These are phyloP conservation scores for Teleogryllus occipitalis DNA, from an alignment of 1,140 invertebrate genomes.

Conservation along the genomic window DNA sequence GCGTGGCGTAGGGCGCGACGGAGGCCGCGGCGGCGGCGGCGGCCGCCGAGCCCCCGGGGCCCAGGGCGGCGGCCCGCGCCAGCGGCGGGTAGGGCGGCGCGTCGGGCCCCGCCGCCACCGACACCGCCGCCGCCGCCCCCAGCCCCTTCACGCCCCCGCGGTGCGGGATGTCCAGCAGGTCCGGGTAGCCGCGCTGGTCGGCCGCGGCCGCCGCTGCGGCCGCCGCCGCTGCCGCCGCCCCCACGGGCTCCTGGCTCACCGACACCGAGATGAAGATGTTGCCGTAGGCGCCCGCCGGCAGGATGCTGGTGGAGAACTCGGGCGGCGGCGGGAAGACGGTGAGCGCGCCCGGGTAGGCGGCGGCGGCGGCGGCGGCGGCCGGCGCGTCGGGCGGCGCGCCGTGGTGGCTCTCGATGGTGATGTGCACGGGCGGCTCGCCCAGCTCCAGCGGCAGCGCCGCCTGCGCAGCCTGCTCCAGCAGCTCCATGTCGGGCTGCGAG, in stretches of 20 bases:
- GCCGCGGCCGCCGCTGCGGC: too few species aligned
- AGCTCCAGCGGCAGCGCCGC: constrained; percentile 33
- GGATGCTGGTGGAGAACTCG: constrained; percentile 53
- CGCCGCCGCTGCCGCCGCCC: constrained; percentile 8
- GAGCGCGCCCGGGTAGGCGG: constrained; percentile 22
- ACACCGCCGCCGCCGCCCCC: constrained; percentile 37
- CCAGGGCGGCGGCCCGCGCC: constrained; percentile 22
- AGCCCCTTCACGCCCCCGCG: constrained; percentile 32
- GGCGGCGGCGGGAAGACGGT: constrained; percentile 52
- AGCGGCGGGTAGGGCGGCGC: constrained; percentile 23
- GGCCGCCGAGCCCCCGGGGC: constrained; percentile 44
- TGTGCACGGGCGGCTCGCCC: constrained; percentile 57
- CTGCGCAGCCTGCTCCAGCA: constrained; percentile 33
- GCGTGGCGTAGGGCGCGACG: constrained; percentile 48
- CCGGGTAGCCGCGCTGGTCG: constrained; percentile 48
- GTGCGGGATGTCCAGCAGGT: constrained; percentile 62
- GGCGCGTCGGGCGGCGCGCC: not conserved
- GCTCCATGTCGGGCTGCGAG: constrained; percentile 42
- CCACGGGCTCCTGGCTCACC: constrained; percentile 52
- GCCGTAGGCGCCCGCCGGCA: constrained; percentile 51
- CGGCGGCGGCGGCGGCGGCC: not conserved
- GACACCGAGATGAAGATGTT: constrained; percentile 69
- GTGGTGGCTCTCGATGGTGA: constrained; percentile 63
- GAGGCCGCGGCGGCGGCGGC: constrained; percentile 24
- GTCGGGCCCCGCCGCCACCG: constrained; percentile 29